These are phyloP conservation scores for Catocala sponsa DNA, from an alignment of 2,888 invertebrate genomes.

Conservation along the genomic window DNA sequence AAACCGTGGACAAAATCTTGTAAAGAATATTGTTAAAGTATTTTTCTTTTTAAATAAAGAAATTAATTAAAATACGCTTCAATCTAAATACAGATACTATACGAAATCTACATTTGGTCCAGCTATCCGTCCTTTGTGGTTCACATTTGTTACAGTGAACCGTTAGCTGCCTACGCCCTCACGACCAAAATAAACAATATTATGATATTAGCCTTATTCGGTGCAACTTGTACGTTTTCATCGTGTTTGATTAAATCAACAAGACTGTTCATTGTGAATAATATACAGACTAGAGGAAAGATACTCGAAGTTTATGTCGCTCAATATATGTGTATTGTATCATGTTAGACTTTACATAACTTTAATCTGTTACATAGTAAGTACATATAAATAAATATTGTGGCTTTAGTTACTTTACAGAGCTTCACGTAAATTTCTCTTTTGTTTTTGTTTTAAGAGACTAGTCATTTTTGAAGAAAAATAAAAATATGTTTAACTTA, in stretches of 20 bases:
- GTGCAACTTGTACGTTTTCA: background rate
- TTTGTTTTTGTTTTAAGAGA: no score
- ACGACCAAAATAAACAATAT: slow-evolving; percentile 26
- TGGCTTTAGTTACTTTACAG: no score
- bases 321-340: background rate
- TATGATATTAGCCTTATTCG: slow-evolving; percentile 27
- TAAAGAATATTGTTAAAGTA: no score
- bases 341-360: no score
- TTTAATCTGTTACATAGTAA: no score
- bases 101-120: slow-evolving; percentile 5
- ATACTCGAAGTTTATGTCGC: background rate
- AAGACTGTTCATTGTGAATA: background rate
- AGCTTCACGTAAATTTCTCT: no score
- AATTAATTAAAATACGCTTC: slow-evolving; percentile 1
- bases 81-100: slow-evolving; percentile 1
- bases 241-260: slow-evolving; percentile 8
- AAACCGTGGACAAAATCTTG: no score
- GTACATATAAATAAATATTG: no score
- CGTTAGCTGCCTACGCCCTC: slow-evolving; percentile 39
- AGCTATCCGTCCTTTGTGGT: slow-evolving; percentile 8
- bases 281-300: background rate
- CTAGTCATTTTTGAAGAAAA: no score
- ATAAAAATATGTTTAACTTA: no score
- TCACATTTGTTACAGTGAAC: slow-evolving; percentile 18
- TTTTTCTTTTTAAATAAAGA: background rate